Evolutionary conservation across 2,113 vertebrate genomes (phyloP), one percentile per base, ranked within the genome.

Genomic region (Heliornis fulica): DNA sequence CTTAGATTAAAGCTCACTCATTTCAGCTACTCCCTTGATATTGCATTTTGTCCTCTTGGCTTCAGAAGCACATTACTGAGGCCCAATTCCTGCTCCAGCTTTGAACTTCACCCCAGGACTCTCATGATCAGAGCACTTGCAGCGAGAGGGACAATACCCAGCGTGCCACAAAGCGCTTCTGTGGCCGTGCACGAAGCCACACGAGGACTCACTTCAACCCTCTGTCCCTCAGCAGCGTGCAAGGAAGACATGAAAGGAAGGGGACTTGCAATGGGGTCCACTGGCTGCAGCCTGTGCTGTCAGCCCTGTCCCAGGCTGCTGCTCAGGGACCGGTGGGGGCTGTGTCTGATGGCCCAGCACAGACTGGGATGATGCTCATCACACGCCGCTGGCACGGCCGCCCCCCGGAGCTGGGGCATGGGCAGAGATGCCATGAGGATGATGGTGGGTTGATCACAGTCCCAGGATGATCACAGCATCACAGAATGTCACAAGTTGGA

Each of bases 361-460:
- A 10, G 60, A 5, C 43, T 15, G 12, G 12, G 7, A 5, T 15
- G 51, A 29, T 59, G 46, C 20, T 19, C 46, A 46, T 46, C 46
- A 46, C 25, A 5, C 2, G 4, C 32, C 41, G 48, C 31, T 19
- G 0, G 2, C 32, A 6, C 2, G 31, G 20, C n/a, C 7, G 9
- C 4, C 57, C 64, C 51, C n/a, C 2, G 1, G 23, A 0, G 1
- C 1, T 1, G 48, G 48, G 50, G 36, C 36, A 40, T 32, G 4
- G 2, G 19, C 53, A 32, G 21, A 18, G 57, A 13, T 1, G 1
- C 45, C 17, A 3, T 6, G 5, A n/a, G 28, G 61, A 6, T 20
- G 19, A 43, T 7, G 14, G 5, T 3, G 48, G 61, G 26, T n/a
- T n/a, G n/a, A n/a, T n/a, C n/a, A n/a, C n/a, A n/a, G n/a, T n/a